A percentile compares a stretch with the other conserved stretches of the same genome.
Conservation (phyloP, 2,797 vertebrate species). For the Leptoclinus maculatus region DNA sequence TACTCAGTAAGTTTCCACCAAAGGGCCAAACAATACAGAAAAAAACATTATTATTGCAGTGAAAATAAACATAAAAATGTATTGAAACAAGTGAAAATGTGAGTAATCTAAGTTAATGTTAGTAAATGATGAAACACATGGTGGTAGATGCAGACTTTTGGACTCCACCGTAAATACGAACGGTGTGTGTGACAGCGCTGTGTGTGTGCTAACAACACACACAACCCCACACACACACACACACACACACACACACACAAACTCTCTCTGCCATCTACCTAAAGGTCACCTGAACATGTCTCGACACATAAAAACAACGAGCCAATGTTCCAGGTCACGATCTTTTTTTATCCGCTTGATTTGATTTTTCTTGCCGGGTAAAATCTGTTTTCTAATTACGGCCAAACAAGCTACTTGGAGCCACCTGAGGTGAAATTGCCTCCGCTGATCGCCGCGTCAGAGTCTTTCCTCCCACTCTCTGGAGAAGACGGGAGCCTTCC, state of each 20-base stretch:
- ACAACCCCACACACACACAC: slow-evolving; percentile 6
- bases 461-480: slow-evolving; percentile 7
- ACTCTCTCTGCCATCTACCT: slow-evolving; percentile 19
- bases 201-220: not conserved
- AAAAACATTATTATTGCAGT: not conserved
- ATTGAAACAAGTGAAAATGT: not conserved
- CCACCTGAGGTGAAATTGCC: slow-evolving; percentile 62
- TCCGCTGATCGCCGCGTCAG: slow-evolving; percentile 20
- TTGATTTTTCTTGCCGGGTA: slow-evolving; percentile 25
- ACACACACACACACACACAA: not conserved
- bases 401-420: slow-evolving; percentile 50
- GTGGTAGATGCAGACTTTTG: not conserved
- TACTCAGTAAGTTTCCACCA: not conserved
- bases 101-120: not conserved
- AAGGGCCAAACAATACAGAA: not conserved
- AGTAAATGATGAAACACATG: not conserved
- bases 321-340: slow-evolving; percentile 53
- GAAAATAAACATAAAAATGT: not conserved
- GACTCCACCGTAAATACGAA: slow-evolving; percentile 5
- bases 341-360: slow-evolving; percentile 15
- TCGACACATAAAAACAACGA: slow-evolving; percentile 59
- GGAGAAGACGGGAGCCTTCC: not conserved
- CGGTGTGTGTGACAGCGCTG: not conserved
- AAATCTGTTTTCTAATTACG: slow-evolving; percentile 69
- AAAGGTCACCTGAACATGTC: slow-evolving; percentile 73